These are phyloP conservation scores for Myxocyprinus asiaticus DNA, from an alignment of 2,113 vertebrate genomes.

Conservation along the genomic window DNA sequence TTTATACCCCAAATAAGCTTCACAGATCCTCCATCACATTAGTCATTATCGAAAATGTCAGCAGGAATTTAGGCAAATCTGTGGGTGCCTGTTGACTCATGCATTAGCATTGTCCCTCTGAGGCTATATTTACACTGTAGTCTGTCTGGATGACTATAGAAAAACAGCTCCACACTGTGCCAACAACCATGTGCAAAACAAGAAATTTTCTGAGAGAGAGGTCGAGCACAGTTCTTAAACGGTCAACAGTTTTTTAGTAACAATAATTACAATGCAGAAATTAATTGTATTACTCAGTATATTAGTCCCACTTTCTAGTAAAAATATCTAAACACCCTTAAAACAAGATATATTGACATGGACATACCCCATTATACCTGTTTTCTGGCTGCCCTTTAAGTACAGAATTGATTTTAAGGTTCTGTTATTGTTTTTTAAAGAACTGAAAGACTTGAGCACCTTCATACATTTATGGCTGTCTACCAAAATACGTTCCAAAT, in stretches of 20 bases:
- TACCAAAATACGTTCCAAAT: no score
- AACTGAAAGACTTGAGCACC: no score
- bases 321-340: no score
- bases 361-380: no score
- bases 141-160: conserved; percentile 24
- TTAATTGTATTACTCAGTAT: no score
- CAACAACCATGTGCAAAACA: conserved; percentile 5
- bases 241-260: background rate
- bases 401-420: no score
- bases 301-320: no score
- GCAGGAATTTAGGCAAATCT: conserved; percentile 45
- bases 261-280: background rate
- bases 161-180: conserved; percentile 14
- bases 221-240: background rate
- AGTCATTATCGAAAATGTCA: conserved; percentile 43
- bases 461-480: no score
- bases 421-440: no score
- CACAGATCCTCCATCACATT: conserved; percentile 37
- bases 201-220: background rate
- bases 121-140: conserved; percentile 26
- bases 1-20: conserved; percentile 30
- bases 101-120: conserved; percentile 30
- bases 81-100: conserved; percentile 47
- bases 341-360: no score
- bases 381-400: no score